Conservation (phyloP, 2,797 vertebrate species). For the Cirrhinus molitorella region DNA sequence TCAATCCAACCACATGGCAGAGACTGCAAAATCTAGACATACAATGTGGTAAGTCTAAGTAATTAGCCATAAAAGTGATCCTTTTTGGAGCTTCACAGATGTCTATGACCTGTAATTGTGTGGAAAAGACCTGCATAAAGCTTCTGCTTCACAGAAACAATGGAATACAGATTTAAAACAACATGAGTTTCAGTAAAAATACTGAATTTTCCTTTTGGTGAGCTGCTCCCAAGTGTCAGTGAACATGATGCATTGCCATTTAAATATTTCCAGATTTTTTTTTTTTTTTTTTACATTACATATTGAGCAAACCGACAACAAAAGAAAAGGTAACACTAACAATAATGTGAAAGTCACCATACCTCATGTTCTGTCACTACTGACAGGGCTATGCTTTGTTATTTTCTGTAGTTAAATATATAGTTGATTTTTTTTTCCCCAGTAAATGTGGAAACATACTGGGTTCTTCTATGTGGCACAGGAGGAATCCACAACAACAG, state of each 20-base stretch:
- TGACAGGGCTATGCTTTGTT: neutral
- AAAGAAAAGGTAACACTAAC: neutral
- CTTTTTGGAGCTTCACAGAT: neutral
- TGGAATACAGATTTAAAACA: neutral
- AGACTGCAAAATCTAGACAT: neutral
- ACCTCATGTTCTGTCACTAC: neutral
- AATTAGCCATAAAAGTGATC: neutral
- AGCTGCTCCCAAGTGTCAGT: too few relatives aligned
- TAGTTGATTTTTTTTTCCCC: too few relatives aligned
- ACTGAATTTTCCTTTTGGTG: neutral
- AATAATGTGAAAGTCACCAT: neutral
- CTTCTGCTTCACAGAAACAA: neutral
- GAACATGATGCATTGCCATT: neutral
- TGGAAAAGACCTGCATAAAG: neutral
- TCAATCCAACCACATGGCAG: neutral
- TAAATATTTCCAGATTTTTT: neutral
- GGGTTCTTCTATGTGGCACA: neutral
- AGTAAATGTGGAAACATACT: neutral
- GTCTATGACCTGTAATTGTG: neutral
- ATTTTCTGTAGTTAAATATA: neutral
- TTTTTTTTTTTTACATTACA: neutral
- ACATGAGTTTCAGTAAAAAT: neutral
- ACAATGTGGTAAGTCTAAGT: neutral
- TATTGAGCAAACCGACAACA: neutral
- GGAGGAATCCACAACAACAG: neutral